Conservation (phyloP, 2,113 vertebrate species). For the Athene cunicularia region DNA sequence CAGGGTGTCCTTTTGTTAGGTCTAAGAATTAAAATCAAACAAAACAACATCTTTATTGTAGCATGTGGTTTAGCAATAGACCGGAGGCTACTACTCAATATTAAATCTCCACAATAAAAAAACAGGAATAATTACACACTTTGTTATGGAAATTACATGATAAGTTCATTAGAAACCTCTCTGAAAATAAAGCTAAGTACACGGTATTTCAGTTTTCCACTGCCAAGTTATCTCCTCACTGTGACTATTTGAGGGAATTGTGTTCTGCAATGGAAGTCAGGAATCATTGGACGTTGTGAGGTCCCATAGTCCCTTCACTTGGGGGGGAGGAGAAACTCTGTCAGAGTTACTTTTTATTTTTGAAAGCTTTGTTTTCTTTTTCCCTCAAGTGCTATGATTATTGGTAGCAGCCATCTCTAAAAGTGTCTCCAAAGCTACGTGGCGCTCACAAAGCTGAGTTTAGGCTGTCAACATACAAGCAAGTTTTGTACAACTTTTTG, state of each 20-base stretch:
- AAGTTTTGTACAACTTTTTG: not conserved
- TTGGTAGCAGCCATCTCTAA: not conserved
- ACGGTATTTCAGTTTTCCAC: slow-evolving; percentile 37
- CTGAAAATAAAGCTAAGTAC: slow-evolving; percentile 40
- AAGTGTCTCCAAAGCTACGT: not conserved
- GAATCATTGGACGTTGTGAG: not conserved
- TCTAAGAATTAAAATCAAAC: slow-evolving; percentile 50
- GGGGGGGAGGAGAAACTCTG: not conserved
- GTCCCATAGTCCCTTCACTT: not conserved
- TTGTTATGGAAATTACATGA: slow-evolving; percentile 52
- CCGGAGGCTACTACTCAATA: slow-evolving; percentile 32
- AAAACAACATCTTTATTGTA: slow-evolving; percentile 11
- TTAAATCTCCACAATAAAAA: slow-evolving; percentile 43
- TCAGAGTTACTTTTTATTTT: not conserved
- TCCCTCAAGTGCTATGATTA: not conserved
- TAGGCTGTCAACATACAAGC: not conserved
- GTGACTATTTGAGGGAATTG: not conserved
- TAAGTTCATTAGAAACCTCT: slow-evolving; percentile 41
- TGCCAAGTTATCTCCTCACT: not conserved
- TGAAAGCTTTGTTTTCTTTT: not conserved
- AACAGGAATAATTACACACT: slow-evolving; percentile 43
- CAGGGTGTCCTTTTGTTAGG: slow-evolving; percentile 37
- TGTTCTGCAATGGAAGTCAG: not conserved
- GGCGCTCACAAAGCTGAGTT: not conserved
- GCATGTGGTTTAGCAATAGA: slow-evolving; percentile 21